These are phyloP conservation scores for Trididemnum nubilum DNA, from an alignment of 23 tunicate species.

Conservation along the genomic window DNA sequence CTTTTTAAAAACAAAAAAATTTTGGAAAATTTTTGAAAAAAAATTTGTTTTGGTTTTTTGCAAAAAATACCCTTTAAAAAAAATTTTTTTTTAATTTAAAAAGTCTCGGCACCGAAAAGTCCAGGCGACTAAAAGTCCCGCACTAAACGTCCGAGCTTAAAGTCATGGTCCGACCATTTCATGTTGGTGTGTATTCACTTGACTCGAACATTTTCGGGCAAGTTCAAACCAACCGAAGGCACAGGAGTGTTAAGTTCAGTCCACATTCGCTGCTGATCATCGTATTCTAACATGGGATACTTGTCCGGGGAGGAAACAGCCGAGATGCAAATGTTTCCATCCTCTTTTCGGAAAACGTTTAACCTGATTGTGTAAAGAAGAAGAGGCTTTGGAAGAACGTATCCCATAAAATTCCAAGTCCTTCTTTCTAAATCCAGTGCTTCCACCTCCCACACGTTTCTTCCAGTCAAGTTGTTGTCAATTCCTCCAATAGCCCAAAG, in stretches of 20 bases:
- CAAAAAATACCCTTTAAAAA: too few species aligned
- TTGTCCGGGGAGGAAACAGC: conserved; percentile 64
- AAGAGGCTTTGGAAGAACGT: conserved; percentile 71
- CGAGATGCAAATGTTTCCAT: conserved; percentile 51
- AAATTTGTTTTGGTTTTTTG: too few species aligned
- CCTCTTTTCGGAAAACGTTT: conserved; percentile 44
- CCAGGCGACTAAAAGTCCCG: too few species aligned
- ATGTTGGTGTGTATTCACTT: too few species aligned
- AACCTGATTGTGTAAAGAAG: conserved; percentile 58
- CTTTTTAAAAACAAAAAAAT: too few species aligned
- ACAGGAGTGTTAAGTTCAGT: conserved; percentile 30
- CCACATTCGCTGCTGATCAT: conserved; percentile 45
- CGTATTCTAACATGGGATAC: conserved; percentile 46
- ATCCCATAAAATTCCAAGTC: conserved; percentile 71
- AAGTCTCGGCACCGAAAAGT: too few species aligned
- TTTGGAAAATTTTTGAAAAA: too few species aligned
- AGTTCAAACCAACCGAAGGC: too few species aligned
- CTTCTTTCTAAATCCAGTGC: conserved; percentile 34
- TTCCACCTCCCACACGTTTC: conserved; percentile 90
- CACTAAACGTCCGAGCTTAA: too few species aligned
- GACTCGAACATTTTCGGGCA: too few species aligned
- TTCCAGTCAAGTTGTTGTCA: conserved; percentile 77
- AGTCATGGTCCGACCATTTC: too few species aligned
- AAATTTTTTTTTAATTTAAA: too few species aligned
- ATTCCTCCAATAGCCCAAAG: conserved; percentile 89